Percentiles rank a stretch among this genome's conserved stretches.
These are phyloP conservation scores for Drosophila setosimentum DNA, from an alignment of 2,888 invertebrate species.

Conservation along the genomic window DNA sequence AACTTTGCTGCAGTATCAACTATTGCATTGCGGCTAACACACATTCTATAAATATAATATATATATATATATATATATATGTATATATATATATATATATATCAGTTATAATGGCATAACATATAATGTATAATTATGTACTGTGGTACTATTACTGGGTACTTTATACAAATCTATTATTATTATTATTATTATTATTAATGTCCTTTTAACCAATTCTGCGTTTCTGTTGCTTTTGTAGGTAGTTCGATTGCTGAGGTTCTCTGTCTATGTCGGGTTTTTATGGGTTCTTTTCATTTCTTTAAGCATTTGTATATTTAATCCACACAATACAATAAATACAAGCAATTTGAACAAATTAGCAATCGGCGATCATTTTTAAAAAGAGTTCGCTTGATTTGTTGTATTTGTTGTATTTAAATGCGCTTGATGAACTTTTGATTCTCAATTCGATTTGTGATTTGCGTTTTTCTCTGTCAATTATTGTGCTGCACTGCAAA, in stretches of 20 bases:
- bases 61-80: constrained; percentile 10
- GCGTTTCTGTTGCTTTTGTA: constrained; percentile 37
- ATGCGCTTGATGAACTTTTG: constrained; percentile 11
- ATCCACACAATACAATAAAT: constrained; percentile 12
- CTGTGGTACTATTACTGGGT: neutral
- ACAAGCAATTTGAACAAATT: neutral
- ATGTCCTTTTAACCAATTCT: constrained; percentile 36
- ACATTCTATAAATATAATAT: constrained; percentile 28
- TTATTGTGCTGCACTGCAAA: constrained; percentile 81
- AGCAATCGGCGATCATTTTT: neutral
- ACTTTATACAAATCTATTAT: constrained; percentile 25
- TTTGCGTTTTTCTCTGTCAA: constrained; percentile 21
- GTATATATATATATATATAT: constrained; percentile 22
- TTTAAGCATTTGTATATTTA: neutral
- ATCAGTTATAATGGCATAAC: constrained; percentile 46
- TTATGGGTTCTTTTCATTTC: neutral
- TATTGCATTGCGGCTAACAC: constrained; percentile 43
- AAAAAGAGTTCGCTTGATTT: neutral
- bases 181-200: too few species aligned
- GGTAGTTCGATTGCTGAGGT: constrained; percentile 58
- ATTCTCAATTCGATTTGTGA: constrained; percentile 5
- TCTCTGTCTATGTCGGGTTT: constrained; percentile 44
- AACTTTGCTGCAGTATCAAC: constrained; percentile 27
- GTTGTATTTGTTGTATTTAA: neutral
- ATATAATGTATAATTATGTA: constrained; percentile 14